Evolutionary conservation across 2,113 vertebrate genomes (phyloP), one percentile per base, ranked within the genome.

Genomic region (Meleagris gallopavo): DNA sequence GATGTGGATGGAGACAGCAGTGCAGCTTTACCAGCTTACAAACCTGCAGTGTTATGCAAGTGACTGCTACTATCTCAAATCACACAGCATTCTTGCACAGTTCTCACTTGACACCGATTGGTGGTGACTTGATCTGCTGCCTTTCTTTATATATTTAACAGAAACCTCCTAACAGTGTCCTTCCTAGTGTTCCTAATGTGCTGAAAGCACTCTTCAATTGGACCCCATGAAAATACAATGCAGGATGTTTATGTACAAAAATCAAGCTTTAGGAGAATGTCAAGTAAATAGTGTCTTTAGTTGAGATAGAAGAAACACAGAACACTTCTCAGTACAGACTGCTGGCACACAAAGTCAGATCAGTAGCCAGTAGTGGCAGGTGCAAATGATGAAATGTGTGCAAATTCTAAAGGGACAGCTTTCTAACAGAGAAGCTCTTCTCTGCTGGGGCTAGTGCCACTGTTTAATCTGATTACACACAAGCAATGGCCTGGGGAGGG

Each of bases 391-490:
- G 82, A 75, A 72, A 78, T 41, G 30, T 2, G 52, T 2, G 79
- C 43, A 20, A 10, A 40, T 84, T 62, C 95, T 71, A 52, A 34
- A 84, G 82, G 87, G 91, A 82, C 86, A 82, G 81, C 83, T 93
- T 73, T 78, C 77, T 34, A 82, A 95, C 91, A 97, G 83, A 93
- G 91, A 20, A 81, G 88, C 90, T 93, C 88, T 90, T 97, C 89
- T 95, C 82, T 45, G 9, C 48, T 1, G 50, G 30, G 89, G 71
- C 74, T 43, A 80, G 34, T 25, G 87, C 78, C 41, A 18, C 89
- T 64, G 67, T 30, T 52, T 54, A 11, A 38, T 95, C 58, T 40
- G 85, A 89, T 80, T 77, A 27, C 46, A 41, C 32, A 19, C 54
- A 22, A 73, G 24, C 3, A 36, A 76, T 36, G 70, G 71, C 45